Base-by-base conservation (phyloP, 2,888 invertebrate species). In the Apamea sordens region DNA sequence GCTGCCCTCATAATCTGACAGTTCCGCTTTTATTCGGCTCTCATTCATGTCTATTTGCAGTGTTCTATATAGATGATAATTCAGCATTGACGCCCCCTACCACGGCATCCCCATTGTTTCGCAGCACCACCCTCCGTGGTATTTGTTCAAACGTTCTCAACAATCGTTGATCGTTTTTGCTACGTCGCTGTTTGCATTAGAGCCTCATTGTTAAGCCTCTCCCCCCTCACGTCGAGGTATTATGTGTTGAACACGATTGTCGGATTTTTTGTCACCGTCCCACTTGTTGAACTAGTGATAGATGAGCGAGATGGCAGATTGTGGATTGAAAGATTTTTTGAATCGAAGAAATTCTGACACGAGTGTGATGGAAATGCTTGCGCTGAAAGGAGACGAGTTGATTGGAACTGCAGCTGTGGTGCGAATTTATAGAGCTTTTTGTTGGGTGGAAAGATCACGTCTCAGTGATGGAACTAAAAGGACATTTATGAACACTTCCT, bases 151-250 rank as follows among this genome's bases (percentile, higher is more conserved):
- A 93, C 92, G 92, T 92, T 90, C 88, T 85, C 87, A 85, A 90
- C 93, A 92, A 93, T 93, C 92, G 93, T 87, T 90, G 87, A 92
- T 89, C 91, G 91, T 92, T 93, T 93, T 91, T 92, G 91, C 93
- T 88, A 84, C 91, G 92, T 92, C 90, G 91, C 88, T 93, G 92
- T 94, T 94, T 93, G 93, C 93, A 91, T 93, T 92, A 90, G 85
- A 87, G 91, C 86, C 89, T 90, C 91, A 92, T 92, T 92, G 92
- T 93, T 86, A 86, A 82, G 73, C 86, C 72, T 79, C 82, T 79
- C 76, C 78, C 77, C 78, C 81, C 72, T 76, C 71, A 73, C 73
- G 68, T 73, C 83, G 75, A 73, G 74, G 85, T 89, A 90, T 87
- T 89, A 90, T 89, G 86, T 89, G 90, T 89, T 87, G 89, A 89